Evolutionary conservation across 2,888 invertebrate species (phyloP), one percentile per base, ranked within the genome.

Genomic region (Neoaliturus tenellus): DNA sequence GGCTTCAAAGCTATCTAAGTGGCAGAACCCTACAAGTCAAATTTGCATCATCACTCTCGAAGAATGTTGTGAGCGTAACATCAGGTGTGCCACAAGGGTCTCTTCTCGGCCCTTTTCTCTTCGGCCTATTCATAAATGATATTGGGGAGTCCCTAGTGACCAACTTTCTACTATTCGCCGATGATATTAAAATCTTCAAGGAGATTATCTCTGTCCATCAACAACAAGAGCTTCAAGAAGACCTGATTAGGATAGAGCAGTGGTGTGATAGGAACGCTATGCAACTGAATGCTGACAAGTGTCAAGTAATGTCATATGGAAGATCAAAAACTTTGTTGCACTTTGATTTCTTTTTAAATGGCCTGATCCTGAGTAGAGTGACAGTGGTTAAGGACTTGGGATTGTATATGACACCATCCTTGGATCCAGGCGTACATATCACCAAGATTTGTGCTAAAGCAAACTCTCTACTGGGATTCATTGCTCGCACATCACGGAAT

Each of bases 91-190:
- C 51, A 10, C 48, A 8, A 23, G 78, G 78, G 17, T 48, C 78
- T 44, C 71, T 71, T 48, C n/a, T 78, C 25, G 78, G 48, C 28
- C 78, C 78, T 44, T 78, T 78, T 48, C 78, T 78, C 6, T 78
- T 78, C 48, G 48, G 78, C 23, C 44, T 78, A 6, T 51, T 78
- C 48, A 48, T 44, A 5, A 78, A 78, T 78, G 78, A 41, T 25
- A 78, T 78, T 25, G 78, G 48, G 4, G 48, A n/a, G n/a, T 78
- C 48, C 8, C 31, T 78, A 17, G 31, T 44, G 17, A 44, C 14
- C 28, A 44, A 23, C 44, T 71, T 71, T 39, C 71, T 71, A n/a
- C 78, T 78, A 4, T 78, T 44, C 23, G 78, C 28, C 4, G 78
- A 78, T 78, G 48, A 78, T 25, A 48, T 41, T 2, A 78, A 78